Evolutionary conservation across 2,797 vertebrate species (phyloP), one percentile per base, ranked within the genome.

Genomic region (Sebastes jordani): DNA sequence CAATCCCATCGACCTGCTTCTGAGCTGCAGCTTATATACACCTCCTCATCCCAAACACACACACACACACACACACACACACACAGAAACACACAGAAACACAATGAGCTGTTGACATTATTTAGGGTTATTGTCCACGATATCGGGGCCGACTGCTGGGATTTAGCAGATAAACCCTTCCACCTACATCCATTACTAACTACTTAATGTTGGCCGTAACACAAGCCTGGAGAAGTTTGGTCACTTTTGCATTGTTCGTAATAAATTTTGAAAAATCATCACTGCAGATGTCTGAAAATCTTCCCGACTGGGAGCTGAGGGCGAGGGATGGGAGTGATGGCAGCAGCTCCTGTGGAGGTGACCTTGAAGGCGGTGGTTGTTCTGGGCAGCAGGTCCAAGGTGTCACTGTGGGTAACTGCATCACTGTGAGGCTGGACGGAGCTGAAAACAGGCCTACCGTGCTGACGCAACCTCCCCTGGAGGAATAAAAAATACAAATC

Each of bases 91-190:
- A 20, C 42, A 49, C 16, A 49, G 42, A 49, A 72, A 38, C 38
- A 49, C 34, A 34, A 98, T 97, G 96, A 97, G 96, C 96, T 97
- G 97, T 97, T 97, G 97, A 97, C 97, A 97, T 97, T 97, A 96
- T 97, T 97, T 94, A 96, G 95, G 96, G 96, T 97, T 96, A 97
- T 96, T 95, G 95, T 97, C 94, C 78, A 49, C 94, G 96, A 97
- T 96, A 96, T 95, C 88, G 93, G 93, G 74, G 94, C 95, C 96
- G 96, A 88, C 95, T 94, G 94, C 96, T 95, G 96, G 96, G 96
- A 96, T 96, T 97, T 96, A 96, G 91, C 87, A 95, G 96, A 97
- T 97, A 97, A 97, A 97, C 93, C 95, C 93, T 93, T 96, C 95
- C 95, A 90, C 95, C 95, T 94, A 94, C 95, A 95, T 95, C 95